Percentiles rank a stretch among this genome's conserved stretches.
phyloP scores from a whole-genome alignment of 1,140 invertebrate genomes.

The Leptopilina boulardi region DNA sequence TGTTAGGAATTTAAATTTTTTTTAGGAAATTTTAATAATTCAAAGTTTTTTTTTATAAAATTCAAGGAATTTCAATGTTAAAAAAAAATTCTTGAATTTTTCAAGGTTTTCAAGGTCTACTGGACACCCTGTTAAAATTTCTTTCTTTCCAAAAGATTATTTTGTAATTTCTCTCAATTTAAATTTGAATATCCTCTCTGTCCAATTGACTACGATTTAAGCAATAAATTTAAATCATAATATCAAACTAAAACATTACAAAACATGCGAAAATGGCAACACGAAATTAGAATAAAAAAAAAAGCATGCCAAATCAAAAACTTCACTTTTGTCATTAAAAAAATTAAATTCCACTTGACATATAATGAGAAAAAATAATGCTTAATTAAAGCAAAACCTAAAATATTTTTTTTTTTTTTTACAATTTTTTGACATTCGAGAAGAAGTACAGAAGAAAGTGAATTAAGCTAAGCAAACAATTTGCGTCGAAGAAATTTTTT shows the following conservation, averaged over 20 bases:
- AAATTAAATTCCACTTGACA: slow-evolving; percentile 22
- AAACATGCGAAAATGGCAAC: neutral
- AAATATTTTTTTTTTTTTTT: neutral
- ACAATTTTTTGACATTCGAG: no score
- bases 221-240: neutral
- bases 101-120: no score
- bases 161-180: no score
- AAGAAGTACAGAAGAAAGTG: neutral
- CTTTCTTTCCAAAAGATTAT: no score
- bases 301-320: slow-evolving; percentile 23
- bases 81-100: no score
- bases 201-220: no score
- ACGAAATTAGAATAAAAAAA: neutral
- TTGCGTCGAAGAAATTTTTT: neutral
- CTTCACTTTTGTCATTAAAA: slow-evolving; percentile 20
- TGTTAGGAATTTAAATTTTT: no score
- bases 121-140: no score
- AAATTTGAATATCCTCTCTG: no score
- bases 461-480: neutral
- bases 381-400: neutral
- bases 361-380: neutral
- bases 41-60: no score
- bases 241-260: neutral
- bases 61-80: no score
- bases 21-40: no score